Base-by-base conservation (phyloP, 2,888 invertebrate genomes). In the Phaedon cochleariae region DNA sequence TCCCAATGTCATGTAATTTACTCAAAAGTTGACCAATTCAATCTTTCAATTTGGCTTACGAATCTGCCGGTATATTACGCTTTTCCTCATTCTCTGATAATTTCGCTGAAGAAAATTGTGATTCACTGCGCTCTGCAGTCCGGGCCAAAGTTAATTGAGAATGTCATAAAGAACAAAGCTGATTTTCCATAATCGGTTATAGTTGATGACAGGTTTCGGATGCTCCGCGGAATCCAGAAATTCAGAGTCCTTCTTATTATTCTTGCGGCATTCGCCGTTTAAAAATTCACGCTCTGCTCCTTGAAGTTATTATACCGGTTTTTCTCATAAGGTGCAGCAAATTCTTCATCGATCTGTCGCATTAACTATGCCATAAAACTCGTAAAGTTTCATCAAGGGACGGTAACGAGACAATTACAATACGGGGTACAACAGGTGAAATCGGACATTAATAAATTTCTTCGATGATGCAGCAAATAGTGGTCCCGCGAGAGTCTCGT, bases 341-440 rank as follows among this genome's bases (percentile, higher is more conserved):
- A 55, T 62, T 66, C 41, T 34, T 31, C 37, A 66, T 62, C 59
- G 62, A 62, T 62, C 51, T 9, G 51, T 31, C 46, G 57, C 49
- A 65, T 55, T 41, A 58, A 29, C 52, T 26, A 3, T 57, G 41
- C 65, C 51, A 34, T 60, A 65, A 57, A 52, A 26, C 34, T 53
- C 48, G 46, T 62, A 53, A 58, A 58, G 22, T 59, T 48, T 52
- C 18, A 64, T 64, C 29, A 62, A 15, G 29, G 22, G 31, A 45
- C 17, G 45, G 34, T 66, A 59, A 66, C 54, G 54, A 37, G 64
- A 48, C 18, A 48, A 54, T 59, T 64, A 59, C 59, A 64, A 59
- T 45, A 53, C 55, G 15, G 20, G 18, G 21, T 59, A 59, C 64
- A 64, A 64, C 59, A 64, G 64, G 54, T 64, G 31, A 22, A 52